Evolutionary conservation across 2,888 invertebrate genomes (phyloP), one percentile per base, ranked within the genome.

Genomic region (Oxycera nigricornis): DNA sequence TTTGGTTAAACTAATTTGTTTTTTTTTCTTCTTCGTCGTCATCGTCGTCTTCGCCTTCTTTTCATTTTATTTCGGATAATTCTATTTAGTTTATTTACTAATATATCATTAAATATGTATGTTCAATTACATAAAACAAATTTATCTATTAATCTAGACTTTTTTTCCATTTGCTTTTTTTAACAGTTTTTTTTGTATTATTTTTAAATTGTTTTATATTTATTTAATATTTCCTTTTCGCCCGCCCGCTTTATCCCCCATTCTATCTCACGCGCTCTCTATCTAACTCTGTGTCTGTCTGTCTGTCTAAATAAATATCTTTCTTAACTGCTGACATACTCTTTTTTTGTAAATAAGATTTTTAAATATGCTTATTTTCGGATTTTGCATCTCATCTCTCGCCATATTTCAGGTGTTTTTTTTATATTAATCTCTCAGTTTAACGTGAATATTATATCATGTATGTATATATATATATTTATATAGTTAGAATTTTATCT

Each of bases 121-220:
- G 22, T 28, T 59, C 59, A 59, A 59, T 30, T 59, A 59, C 59
- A 59, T 59, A 59, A 59, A 59, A 59, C 59, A 59, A 17, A 24
- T n/a, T 59, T 59, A 59, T 59, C 59, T 59, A 59, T 26, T 59
- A 28, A 59, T 30, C 59, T 59, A 59, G 30, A 28, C 11, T 59
- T 59, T 59, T 59, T 22, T n/a, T 59, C 24, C n/a, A n/a, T 46
- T 46, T 35, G 35, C 6, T 35, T 35, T 35, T 7, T 35, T 46
- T 46, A 46, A n/a, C 46, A 46, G 17, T 46, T 46, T 46, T 46
- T 46, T 46, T 46, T 46, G 46, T 46, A 35, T 35, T 46, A n/a
- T n/a, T n/a, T n/a, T n/a, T n/a, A n/a, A n/a, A n/a, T n/a, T n/a
- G n/a, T n/a, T 3, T 46, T n/a, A 46, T 46, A 17, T 46, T 46